Conservation (phyloP, 64 coral and sea anemone species). For the Montipora sp. region DNA sequence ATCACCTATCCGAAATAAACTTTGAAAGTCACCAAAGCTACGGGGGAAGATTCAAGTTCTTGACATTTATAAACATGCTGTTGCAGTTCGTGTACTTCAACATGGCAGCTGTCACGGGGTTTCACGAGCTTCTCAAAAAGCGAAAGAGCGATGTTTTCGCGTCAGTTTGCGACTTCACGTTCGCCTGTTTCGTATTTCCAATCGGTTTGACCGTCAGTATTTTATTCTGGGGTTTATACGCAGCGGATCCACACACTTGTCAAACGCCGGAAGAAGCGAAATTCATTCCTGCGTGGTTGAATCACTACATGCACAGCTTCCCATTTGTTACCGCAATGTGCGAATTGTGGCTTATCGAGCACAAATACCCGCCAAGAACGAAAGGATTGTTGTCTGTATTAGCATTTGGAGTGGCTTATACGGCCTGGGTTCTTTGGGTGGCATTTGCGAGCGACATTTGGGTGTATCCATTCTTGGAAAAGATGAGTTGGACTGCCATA, state of each 20-base stretch:
- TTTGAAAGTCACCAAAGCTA: conserved; percentile 62
- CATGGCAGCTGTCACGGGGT: conserved; percentile 73
- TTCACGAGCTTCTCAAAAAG: conserved; percentile 76
- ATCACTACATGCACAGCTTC: conserved; percentile 92
- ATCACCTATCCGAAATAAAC: conserved; percentile 67
- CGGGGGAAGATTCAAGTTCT: conserved; percentile 89
- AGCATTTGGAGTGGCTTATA: conserved; percentile 63
- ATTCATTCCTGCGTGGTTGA: conserved; percentile 75
- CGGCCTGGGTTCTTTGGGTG: conserved; percentile 74
- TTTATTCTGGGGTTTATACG: conserved; percentile 83
- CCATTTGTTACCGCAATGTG: conserved; percentile 66
- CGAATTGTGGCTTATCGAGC: conserved; percentile 75
- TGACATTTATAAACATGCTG: conserved; percentile 93
- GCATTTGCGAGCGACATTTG: conserved; percentile 70
- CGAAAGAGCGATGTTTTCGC: conserved; percentile 73
- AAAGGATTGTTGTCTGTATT: conserved; percentile 75
- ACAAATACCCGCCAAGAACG: conserved; percentile 73
- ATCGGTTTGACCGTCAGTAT: conserved; percentile 67
- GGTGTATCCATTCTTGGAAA: conserved; percentile 91
- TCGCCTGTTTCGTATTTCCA: conserved; percentile 79
- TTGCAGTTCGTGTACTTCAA: conserved; percentile 89
- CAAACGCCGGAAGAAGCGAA: conserved; percentile 66
- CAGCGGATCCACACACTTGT: conserved; percentile 75
- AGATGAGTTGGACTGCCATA: conserved; percentile 49
- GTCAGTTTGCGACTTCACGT: conserved; percentile 82